Evolutionary conservation across 53 echinoderm and acorn worm genomes (phyloP), one percentile per base, ranked within the genome.

Genomic region (Luidia sarsii): DNA sequence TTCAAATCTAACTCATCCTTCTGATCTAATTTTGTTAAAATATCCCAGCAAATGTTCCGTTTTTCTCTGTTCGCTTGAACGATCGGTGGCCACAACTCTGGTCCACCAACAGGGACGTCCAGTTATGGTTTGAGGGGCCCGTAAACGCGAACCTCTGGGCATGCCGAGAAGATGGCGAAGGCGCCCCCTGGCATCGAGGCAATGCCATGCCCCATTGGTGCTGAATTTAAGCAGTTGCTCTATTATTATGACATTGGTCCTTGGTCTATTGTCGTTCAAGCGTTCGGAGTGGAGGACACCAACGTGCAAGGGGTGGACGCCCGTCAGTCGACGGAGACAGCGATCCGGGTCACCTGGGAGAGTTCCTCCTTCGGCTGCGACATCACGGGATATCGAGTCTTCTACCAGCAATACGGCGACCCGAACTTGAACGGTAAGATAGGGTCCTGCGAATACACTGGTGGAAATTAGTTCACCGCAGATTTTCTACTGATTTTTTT

Each of bases 351-450:
- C n/a, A 81, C 52, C 16, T 95, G 95, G 95, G 68, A 75, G 14
- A 82, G 79, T 3, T 89, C 95, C 2, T 50, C 63, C 2, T 75
- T 84, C 37, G 87, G 83, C 70, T 95, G 95, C 65, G 92, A 95
- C 72, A 80, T 95, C 11, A 60, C 92, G 3, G 95, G 87, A 9
- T 80, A 80, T 52, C 48, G 65, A 20, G 54, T 80, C 15, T 32
- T 34, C 59, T 80, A 65, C 46, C 25, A 80, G 22, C 50, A 35
- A 22, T 34, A 38, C 48, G 49, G 3, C 1, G 37, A 80, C 34
- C 52, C 81, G 6, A 24, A 66, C 15, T 35, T 18, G 27, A 65
- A 80, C 14, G 65, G 81, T 80, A 66, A 46, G 0, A 52, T 14
- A 28, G 22, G n/a, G 33, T 18, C 22, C 30, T 29, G 23, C 4